A percentile compares a stretch with the other conserved stretches of the same genome.
phyloP scores from a whole-genome alignment of 2,888 invertebrate genomes.

The Acleris holmiana region DNA sequence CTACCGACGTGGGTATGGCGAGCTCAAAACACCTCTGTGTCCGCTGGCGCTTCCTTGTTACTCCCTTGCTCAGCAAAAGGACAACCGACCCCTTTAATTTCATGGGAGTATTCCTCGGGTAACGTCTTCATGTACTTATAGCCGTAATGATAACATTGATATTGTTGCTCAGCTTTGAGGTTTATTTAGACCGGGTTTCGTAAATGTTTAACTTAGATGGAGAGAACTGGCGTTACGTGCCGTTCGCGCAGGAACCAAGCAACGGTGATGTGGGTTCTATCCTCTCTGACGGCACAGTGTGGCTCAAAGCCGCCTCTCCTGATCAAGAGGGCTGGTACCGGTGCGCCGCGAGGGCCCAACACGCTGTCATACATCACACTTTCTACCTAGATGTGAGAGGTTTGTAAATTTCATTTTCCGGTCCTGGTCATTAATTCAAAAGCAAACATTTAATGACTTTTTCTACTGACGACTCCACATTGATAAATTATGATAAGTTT shows the following conservation, averaged over 20 bases:
- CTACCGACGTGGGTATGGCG: constrained; percentile 91
- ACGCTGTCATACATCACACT: constrained; percentile 72
- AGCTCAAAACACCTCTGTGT: constrained; percentile 89
- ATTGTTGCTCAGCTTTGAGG: no score
- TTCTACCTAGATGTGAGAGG: constrained; percentile 78
- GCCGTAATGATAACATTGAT: not conserved
- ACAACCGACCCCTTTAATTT: constrained; percentile 89
- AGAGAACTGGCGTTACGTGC: constrained; percentile 76
- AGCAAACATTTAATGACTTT: no score
- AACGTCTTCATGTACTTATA: constrained; percentile 40
- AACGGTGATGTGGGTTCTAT: constrained; percentile 83
- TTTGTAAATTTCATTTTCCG: constrained; percentile 42
- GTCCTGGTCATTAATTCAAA: no score
- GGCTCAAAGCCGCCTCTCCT: constrained; percentile 88
- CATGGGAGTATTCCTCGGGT: constrained; percentile 90
- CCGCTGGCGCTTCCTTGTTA: constrained; percentile 89
- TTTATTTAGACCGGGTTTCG: not conserved
- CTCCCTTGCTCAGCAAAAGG: constrained; percentile 92
- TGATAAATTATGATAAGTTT: no score
- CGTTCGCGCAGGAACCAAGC: constrained; percentile 73
- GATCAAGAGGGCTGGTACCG: constrained; percentile 93
- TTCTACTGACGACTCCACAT: no score
- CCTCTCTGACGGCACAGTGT: constrained; percentile 89
- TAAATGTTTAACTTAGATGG: constrained; percentile 56
- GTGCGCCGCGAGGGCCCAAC: constrained; percentile 88